Evolutionary conservation across 2,113 vertebrate genomes (phyloP), one percentile per base, ranked within the genome.

Genomic region (Tylochromis polylepis): DNA sequence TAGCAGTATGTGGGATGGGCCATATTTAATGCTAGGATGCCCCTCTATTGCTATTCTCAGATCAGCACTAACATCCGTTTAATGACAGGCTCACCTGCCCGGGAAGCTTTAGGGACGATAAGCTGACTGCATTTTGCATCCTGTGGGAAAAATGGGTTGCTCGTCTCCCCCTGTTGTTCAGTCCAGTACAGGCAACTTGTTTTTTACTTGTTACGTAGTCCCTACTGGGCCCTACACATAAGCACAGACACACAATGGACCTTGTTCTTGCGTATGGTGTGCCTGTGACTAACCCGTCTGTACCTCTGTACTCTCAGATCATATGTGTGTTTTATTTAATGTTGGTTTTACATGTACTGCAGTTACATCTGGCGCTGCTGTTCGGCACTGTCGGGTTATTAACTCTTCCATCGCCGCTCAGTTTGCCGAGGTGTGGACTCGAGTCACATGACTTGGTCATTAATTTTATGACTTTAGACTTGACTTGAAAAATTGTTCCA

Each of bases 331-430:
- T 58, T 27, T 58, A 58, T 8, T 58, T 57, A 57, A 57, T 57
- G 56, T 57, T 11, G 12, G 6, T 1, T 57, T 58, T 58, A 58
- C 12, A 58, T 58, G 56, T 27, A 58, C 24, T 58, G 24, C 56
- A 15, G 6, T 36, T 36, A 36, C 34, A 36, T 9, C 24, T 58
- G 1, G 24, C 24, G 6, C 56, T 27, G 22, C 56, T 27, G 12
- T 0, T 27, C 6, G 1, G 12, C 24, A 58, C 3, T 5, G 24
- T 58, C 3, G 57, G 57, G 2, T 27, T 29, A 5, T 10, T 0
- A 58, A 16, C 57, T 57, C 11, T 58, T 0, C 57, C 57, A 3
- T 31, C 16, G 27, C 15, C 27, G 5, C 8, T 59, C 57, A 31
- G 57, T 31, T 18, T 59, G n/a, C n/a, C n/a, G n/a, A n/a, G n/a